phyloP scores from a whole-genome alignment of 2,888 invertebrate species.

The Drosophila trichaetosa region DNA sequence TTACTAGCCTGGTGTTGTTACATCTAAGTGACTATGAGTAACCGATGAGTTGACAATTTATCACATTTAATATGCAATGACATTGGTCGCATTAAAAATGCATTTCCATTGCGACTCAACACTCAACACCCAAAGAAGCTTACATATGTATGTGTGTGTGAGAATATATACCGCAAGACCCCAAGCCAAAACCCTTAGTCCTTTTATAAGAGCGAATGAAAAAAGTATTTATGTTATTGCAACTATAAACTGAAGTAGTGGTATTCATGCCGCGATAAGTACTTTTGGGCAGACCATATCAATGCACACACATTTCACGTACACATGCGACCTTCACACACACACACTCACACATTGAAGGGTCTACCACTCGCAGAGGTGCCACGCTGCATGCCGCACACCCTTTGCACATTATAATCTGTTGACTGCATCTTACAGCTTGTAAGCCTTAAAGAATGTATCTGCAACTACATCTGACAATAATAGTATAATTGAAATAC shows the following conservation, averaged over 20 bases:
- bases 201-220: background rate
- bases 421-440: background rate
- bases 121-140: background rate
- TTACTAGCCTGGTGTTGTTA: background rate
- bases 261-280: slow-evolving; percentile 8
- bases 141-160: background rate
- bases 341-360: slow-evolving; percentile 1
- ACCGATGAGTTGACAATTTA: slow-evolving; percentile 60
- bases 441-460: background rate
- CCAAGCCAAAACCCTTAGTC: background rate
- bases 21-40: slow-evolving; percentile 8
- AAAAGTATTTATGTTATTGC: slow-evolving; percentile 2
- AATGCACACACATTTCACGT: slow-evolving; percentile 28
- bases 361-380: slow-evolving; percentile 14
- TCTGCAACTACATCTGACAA: background rate
- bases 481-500: background rate
- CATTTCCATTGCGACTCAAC: slow-evolving; percentile 12
- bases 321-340: slow-evolving; percentile 28
- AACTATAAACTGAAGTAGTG: slow-evolving; percentile 2
- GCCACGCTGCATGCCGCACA: slow-evolving; percentile 6
- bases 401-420: background rate
- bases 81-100: slow-evolving; percentile 55
- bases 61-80: slow-evolving; percentile 68
- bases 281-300: slow-evolving; percentile 18
- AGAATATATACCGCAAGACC: background rate